Base-by-base conservation (phyloP, 1,140 invertebrate genomes). In the Cardiocondyla obscurior region DNA sequence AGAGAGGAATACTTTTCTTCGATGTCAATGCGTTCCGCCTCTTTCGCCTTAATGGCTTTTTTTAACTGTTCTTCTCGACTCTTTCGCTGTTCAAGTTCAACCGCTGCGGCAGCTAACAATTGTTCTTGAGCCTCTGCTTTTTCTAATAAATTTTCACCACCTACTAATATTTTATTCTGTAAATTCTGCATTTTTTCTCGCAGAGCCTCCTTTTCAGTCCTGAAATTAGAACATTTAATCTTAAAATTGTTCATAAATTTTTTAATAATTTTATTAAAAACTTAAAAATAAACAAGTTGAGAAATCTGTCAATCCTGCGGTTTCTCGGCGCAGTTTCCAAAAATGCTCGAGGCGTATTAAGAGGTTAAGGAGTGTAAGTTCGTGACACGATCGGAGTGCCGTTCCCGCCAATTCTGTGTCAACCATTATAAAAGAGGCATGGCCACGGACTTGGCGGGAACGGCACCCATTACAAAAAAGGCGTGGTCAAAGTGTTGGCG, bases 141-240 rank as follows among this genome's bases (percentile, higher is more conserved):
- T 92, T 99, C 99, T 74, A 99, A 95, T 8, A 99, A 95, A 95
- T 99, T 99, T 94, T 99, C 99, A 7, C 99, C 99, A 1, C 99
- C 99, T 8, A 99, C 97, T 25, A 99, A 95, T 67, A 99, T 99
- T 92, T 99, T 98, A 76, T 98, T 98, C 93, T 99, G 98, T 60
- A 99, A 95, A 25, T 97, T 96, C 84, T 97, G 95, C 72, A 99
- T 95, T 92, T 99, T 99, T 81, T 98, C 96, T 81, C 97, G 96
- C 6, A 99, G 92, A 87, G 95, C 96, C 90, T 95, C 97, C 93
- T 96, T 97, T 93, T 96, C 97, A 93, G 93, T 96, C 94, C 95
- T 97, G 93, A 53, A 73, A 83, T 85, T 46, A 69, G 42, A 3
- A 2, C 16, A 46, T 16, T 49, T 82, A 5, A 81, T 74, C 25